phyloP scores from a whole-genome alignment of 2,888 invertebrate species.

The Drosophila neutralis region DNA sequence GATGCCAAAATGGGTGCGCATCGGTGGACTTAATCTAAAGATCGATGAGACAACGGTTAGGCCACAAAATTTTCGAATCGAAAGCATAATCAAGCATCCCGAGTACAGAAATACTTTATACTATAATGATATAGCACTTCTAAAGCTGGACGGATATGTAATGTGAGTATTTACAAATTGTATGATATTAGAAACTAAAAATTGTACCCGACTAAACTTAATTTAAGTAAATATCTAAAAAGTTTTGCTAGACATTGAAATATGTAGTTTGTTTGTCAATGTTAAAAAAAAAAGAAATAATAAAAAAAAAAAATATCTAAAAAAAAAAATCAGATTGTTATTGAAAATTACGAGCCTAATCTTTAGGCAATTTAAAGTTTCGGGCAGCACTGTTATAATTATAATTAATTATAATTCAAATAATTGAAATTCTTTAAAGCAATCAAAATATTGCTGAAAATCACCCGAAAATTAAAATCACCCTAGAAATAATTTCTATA shows the following conservation, averaged over 20 bases:
- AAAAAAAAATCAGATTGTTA: neutral
- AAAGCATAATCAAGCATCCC: conserved; percentile 68
- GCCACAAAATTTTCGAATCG: conserved; percentile 74
- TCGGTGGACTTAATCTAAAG: conserved; percentile 80
- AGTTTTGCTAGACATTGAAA: neutral
- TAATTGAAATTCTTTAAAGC: no score
- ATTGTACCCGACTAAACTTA: neutral
- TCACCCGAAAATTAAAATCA: no score
- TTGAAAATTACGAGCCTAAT: neutral
- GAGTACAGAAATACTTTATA: conserved; percentile 64
- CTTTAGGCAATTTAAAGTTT: neutral
- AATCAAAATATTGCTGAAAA: no score
- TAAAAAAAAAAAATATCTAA: neutral
- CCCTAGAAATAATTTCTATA: neutral
- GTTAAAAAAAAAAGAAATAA: neutral
- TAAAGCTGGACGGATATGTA: conserved; percentile 66
- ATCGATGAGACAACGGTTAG: conserved; percentile 65
- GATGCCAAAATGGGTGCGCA: conserved; percentile 76
- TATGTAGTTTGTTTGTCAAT: neutral
- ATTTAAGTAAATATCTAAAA: neutral
- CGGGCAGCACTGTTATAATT: no score
- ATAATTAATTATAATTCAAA: no score
- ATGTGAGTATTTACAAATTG: conserved; percentile 61
- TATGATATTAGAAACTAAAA: neutral
- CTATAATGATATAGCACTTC: conserved; percentile 81